Conservation (phyloP, 2,888 invertebrate species). For the Scelioninae gen. 1 region DNA sequence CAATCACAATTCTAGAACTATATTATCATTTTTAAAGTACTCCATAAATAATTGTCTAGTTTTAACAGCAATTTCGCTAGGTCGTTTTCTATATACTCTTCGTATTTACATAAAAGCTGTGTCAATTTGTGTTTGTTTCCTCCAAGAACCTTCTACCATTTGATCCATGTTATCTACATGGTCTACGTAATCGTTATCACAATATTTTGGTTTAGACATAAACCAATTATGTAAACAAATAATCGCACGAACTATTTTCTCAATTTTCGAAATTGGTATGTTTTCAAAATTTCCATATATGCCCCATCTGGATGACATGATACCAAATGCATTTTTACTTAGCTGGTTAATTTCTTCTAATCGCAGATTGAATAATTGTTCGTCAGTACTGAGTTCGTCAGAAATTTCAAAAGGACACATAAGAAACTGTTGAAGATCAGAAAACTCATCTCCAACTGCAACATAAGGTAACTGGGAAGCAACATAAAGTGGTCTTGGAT, state of each 20-base stretch:
- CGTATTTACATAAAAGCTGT: background rate
- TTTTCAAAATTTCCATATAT: slow-evolving; percentile 25
- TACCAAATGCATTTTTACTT: slow-evolving; percentile 41
- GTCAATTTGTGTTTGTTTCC: background rate
- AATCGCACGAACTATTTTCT: slow-evolving; percentile 27
- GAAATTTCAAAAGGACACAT: background rate
- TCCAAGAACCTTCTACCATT: slow-evolving; percentile 29
- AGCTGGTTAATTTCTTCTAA: slow-evolving; percentile 11
- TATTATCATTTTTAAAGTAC: slow-evolving; percentile 34
- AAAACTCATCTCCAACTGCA: slow-evolving; percentile 7
- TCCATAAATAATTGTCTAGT: slow-evolving; percentile 11
- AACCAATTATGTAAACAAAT: slow-evolving; percentile 45
- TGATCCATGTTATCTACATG: slow-evolving; percentile 11
- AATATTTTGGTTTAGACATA: slow-evolving; percentile 18
- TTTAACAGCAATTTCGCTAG: slow-evolving; percentile 9
- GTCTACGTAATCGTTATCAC: slow-evolving; percentile 14
- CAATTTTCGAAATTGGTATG: background rate
- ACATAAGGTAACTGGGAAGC: slow-evolving; percentile 41
- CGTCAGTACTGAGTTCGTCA: slow-evolving; percentile 2
- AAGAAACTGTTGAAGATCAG: slow-evolving; percentile 12
- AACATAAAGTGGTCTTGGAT: background rate
- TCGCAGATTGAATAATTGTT: slow-evolving; percentile 22
- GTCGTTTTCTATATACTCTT: background rate
- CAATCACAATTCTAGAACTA: background rate
- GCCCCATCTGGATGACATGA: slow-evolving; percentile 27